Evolutionary conservation across 1,140 invertebrate genomes (phyloP).

Genomic region (Brachionus asplanchnoidis): DNA sequence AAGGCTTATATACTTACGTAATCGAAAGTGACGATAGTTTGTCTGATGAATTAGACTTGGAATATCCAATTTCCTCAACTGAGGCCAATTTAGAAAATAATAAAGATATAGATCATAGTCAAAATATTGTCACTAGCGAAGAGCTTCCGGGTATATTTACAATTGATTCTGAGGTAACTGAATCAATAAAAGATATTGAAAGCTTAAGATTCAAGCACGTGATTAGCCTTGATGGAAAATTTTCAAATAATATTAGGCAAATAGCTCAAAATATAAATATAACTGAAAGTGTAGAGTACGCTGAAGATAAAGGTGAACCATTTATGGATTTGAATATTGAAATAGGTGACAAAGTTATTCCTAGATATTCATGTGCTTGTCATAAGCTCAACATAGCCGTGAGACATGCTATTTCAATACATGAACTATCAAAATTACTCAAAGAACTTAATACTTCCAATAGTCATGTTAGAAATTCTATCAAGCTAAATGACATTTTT

Average conservation of each 20-base stretch:
- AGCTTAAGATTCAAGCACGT: too few relatives aligned
- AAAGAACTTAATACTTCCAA: not conserved
- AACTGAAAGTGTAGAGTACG: not conserved
- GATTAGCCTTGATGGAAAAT: not conserved
- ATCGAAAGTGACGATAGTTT: too few relatives aligned
- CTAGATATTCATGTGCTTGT: conserved; percentile 4
- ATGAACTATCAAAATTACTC: not conserved
- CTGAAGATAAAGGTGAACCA: not conserved
- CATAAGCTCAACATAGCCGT: not conserved
- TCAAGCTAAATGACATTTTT: not conserved
- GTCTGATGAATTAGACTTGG: too few relatives aligned
- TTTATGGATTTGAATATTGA: not conserved
- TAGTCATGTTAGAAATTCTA: not conserved
- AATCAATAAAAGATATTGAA: too few relatives aligned
- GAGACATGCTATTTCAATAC: not conserved
- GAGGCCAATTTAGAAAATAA: too few relatives aligned
- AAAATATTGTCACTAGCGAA: too few relatives aligned
- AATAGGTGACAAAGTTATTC: not conserved
- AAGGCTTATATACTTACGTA: not conserved
- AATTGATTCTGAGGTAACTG: too few relatives aligned
- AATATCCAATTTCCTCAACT: too few relatives aligned
- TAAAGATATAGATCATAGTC: too few relatives aligned
- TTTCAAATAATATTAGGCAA: not conserved
- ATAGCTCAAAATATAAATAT: not conserved
- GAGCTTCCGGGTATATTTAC: too few relatives aligned